phyloP scores from a whole-genome alignment of 2,113 vertebrate species.

The Aspidoscelis tigris region DNA sequence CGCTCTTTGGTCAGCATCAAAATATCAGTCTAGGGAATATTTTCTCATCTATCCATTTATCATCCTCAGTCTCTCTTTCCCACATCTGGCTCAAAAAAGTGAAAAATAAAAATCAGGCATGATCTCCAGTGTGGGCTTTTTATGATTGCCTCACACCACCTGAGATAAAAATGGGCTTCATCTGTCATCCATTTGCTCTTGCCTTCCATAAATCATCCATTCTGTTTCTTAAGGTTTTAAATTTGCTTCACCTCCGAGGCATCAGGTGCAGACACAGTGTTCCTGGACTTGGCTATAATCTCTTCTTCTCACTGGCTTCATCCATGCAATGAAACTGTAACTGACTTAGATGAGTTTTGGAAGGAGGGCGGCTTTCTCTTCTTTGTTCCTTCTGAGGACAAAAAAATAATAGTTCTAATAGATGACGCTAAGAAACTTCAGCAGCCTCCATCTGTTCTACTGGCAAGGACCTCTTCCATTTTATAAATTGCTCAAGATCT shows the following conservation, averaged over 20 bases:
- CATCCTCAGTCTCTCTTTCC: background rate
- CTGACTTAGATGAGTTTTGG: background rate
- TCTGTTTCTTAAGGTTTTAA: background rate
- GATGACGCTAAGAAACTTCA: background rate
- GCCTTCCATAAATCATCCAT: slow-evolving; percentile 2
- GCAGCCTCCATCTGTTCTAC: background rate
- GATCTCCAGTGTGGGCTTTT: background rate
- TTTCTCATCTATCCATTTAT: no score
- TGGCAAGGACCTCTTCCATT: no score
- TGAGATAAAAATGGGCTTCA: background rate
- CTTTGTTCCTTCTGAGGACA: background rate
- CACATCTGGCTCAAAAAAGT: background rate
- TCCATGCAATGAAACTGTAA: background rate
- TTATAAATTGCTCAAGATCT: background rate
- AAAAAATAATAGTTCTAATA: background rate
- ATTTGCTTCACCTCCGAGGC: background rate
- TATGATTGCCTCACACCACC: background rate
- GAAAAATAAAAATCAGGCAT: background rate
- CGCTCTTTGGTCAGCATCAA: background rate
- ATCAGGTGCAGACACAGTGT: background rate
- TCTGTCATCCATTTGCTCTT: background rate
- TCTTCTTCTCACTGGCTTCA: background rate
- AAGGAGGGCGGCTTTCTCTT: no score
- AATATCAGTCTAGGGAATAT: no score
- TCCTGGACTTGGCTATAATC: background rate